Percentiles rank a stretch among this genome's conserved stretches.
These are phyloP conservation scores for Acomys russatus DNA, from an alignment of 2,797 vertebrate genomes.

Conservation along the genomic window DNA sequence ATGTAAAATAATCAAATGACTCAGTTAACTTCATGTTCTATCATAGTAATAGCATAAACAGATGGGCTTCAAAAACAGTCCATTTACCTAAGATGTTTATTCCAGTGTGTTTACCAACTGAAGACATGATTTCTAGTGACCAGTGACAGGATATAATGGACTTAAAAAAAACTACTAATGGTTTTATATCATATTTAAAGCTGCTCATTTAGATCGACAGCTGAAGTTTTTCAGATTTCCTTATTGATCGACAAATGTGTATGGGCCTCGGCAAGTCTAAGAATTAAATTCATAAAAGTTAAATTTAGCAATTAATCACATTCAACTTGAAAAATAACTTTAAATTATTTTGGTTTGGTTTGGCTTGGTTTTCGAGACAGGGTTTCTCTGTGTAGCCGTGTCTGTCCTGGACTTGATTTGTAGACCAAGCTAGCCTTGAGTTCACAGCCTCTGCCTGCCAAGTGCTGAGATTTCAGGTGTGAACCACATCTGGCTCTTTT, in stretches of 20 bases:
- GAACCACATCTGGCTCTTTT: not conserved
- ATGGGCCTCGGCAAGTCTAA: not conserved
- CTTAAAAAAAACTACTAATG: not conserved
- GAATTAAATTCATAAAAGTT: constrained; percentile 42
- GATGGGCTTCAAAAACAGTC: constrained; percentile 10
- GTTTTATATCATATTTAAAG: constrained; percentile 31
- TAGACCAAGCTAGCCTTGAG: too few relatives aligned
- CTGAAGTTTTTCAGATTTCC: not conserved
- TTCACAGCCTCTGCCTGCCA: too few relatives aligned
- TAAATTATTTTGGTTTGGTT: constrained; percentile 1
- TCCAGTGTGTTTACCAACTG: not conserved
- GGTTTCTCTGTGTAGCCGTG: too few relatives aligned
- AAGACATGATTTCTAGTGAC: not conserved
- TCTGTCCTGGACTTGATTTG: too few relatives aligned
- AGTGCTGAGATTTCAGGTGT: too few relatives aligned
- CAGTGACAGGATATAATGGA: not conserved
- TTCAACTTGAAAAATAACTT: constrained; percentile 45
- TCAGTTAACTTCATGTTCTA: constrained; percentile 13
- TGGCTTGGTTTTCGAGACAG: too few relatives aligned
- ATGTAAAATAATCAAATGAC: constrained; percentile 36
- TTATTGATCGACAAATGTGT: not conserved
- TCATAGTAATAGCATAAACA: constrained; percentile 23
- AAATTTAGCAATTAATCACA: not conserved
- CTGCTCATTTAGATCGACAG: not conserved
- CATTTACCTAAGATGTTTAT: constrained; percentile 45